Base-by-base conservation (phyloP, 2,888 invertebrate genomes). In the Cephus pulcher region DNA sequence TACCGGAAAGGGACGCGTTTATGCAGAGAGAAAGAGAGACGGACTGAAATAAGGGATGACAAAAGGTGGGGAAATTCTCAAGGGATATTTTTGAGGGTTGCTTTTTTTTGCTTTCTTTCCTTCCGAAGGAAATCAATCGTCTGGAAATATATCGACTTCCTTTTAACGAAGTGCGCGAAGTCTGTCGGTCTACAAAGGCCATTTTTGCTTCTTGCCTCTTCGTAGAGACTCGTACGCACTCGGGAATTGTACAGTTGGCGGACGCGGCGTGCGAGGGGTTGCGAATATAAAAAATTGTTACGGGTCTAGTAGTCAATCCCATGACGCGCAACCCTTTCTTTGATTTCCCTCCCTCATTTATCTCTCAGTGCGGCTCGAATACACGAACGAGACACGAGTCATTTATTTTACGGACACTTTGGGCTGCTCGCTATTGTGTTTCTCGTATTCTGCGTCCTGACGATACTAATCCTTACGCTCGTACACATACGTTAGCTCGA, bases 91-190 rank as follows among this genome's bases (percentile, higher is more conserved):
- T 56, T 56, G 56, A 23, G 23, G 56, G 23, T 23, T 23, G 23
- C 9, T 56, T 9, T 2, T 40, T 15, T 77, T 33, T 23, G 9
- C 15, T 23, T 23, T 56, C 56, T 56, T 56, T 75, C 73, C 69
- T 78, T 73, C 70, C 73, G 32, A 79, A 74, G 74, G 56, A 56
- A 74, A n/a, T 76, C 73, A 76, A 79, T 79, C 76, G 79, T 34
- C 32, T 30, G 79, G 79, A 79, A 79, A 79, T 73, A 76, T 79
- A 76, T 79, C 74, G 73, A 79, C 35, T 73, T 73, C 33, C 23
- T 34, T 79, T 79, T 79, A 77, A 79, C 74, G 76, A 76, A 79
- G 76, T 79, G 35, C 35, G 35, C 32, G 30, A 12, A 30, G 71
- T 70, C 71, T 15, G 70, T 30, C 70, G 70, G 11, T 6, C 56